These are phyloP conservation scores for Trissolcus basalis DNA, from an alignment of 1,140 invertebrate genomes.

Conservation along the genomic window DNA sequence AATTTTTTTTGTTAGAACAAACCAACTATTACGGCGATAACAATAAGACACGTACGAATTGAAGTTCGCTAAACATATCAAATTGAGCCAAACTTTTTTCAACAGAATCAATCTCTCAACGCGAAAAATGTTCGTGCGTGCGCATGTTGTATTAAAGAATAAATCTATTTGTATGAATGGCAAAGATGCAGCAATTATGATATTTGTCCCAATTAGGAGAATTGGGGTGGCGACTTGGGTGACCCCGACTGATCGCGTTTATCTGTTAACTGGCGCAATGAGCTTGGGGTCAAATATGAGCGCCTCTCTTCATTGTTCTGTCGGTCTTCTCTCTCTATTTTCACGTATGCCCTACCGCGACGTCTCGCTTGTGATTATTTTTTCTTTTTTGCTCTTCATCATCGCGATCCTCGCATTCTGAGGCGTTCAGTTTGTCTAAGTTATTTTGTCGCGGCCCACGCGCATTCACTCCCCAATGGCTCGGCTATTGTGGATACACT, in stretches of 20 bases:
- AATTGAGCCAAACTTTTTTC: no score
- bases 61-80: no score
- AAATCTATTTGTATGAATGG: slow-evolving; percentile 66
- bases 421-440: slow-evolving; percentile 45
- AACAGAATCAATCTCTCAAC: no score
- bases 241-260: slow-evolving; percentile 69
- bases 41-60: no score
- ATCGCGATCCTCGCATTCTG: slow-evolving; percentile 32
- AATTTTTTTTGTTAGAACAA: no score
- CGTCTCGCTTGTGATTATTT: slow-evolving; percentile 32
- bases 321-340: slow-evolving; percentile 40
- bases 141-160: slow-evolving; percentile 29
- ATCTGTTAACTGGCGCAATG: slow-evolving; percentile 71
- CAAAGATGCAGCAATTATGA: slow-evolving; percentile 68
- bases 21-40: no score
- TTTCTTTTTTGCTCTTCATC: slow-evolving; percentile 36
- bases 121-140: background rate
- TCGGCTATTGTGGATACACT: slow-evolving; percentile 38
- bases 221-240: slow-evolving; percentile 68
- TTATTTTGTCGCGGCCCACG: slow-evolving; percentile 54
- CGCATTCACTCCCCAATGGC: slow-evolving; percentile 39
- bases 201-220: slow-evolving; percentile 70
- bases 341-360: slow-evolving; percentile 22
- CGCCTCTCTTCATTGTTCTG: slow-evolving; percentile 63
- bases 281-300: slow-evolving; percentile 71